These are phyloP conservation scores for Melanotaenia pygmaea DNA, from an alignment of 2,797 vertebrate genomes.

Conservation along the genomic window DNA sequence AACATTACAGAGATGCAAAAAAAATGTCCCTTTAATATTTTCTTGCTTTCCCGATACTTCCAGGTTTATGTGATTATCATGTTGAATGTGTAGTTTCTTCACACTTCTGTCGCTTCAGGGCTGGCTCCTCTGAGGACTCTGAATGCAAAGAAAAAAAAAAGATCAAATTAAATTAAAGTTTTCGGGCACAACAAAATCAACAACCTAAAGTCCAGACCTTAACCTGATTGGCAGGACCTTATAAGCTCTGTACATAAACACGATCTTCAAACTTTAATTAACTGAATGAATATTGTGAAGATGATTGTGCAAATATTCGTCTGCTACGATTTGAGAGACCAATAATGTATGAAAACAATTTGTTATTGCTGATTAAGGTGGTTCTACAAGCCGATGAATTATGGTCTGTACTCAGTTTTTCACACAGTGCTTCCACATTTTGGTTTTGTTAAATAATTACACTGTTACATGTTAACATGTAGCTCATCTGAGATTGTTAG, in stretches of 20 bases:
- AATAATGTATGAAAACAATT: too few species aligned
- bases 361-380: not conserved
- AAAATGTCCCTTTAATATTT: not conserved
- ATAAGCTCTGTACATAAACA: too few species aligned
- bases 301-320: too few species aligned
- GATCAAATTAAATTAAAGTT: not conserved
- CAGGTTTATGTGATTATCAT: not conserved
- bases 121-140: conserved; percentile 84
- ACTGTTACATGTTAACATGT: too few species aligned
- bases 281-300: too few species aligned
- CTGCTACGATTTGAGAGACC: too few species aligned
- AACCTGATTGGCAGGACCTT: too few species aligned
- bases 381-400: not conserved
- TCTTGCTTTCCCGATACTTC: not conserved
- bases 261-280: too few species aligned
- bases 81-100: conserved; percentile 60
- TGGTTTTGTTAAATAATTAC: not conserved
- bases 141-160: conserved; percentile 23
- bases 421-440: not conserved
- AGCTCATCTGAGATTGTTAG: not conserved
- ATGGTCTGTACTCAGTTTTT: not conserved
- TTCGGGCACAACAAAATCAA: not conserved
- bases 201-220: too few species aligned
- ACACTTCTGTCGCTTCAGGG: conserved; percentile 86
- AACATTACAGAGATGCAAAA: not conserved